phyloP scores from a whole-genome alignment of 2,113 vertebrate genomes.

The Pantherophis guttatus region DNA sequence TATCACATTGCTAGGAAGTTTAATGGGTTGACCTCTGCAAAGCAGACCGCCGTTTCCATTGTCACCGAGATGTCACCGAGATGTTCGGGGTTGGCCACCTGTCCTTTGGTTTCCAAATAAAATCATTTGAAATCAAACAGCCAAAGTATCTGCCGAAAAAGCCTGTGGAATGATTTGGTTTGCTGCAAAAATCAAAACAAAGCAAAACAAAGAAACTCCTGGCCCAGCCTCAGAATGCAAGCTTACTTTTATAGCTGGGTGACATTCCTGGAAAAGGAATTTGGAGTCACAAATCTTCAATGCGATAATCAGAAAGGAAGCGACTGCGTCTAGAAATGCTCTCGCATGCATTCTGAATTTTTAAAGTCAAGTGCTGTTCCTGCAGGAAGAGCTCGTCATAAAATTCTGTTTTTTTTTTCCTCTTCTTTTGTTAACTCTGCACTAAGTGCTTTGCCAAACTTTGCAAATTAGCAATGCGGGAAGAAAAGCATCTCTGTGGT shows the following conservation, averaged over 20 bases:
- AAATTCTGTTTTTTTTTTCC: not conserved
- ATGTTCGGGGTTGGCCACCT: accelerated
- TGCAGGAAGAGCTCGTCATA: not conserved
- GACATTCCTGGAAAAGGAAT: not conserved
- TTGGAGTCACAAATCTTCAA: constrained; percentile 17
- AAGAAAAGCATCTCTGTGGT: not conserved
- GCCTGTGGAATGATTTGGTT: constrained; percentile 8
- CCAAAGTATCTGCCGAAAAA: constrained; percentile 17
- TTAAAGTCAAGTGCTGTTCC: not conserved
- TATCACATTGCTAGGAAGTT: not conserved
- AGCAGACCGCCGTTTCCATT: not conserved
- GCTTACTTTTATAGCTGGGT: constrained; percentile 14
- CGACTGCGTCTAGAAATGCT: constrained; percentile 5
- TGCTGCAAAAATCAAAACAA: not conserved
- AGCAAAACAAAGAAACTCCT: not conserved
- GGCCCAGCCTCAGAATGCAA: constrained; percentile 1
- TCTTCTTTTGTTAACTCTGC: not conserved
- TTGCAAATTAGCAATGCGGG: not conserved
- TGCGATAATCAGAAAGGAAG: constrained; percentile 10
- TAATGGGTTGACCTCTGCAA: not conserved
- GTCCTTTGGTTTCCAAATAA: not conserved
- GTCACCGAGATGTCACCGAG: not conserved
- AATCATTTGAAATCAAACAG: not conserved
- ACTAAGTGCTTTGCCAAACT: not conserved
- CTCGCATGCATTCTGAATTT: constrained; percentile 20